Base-by-base conservation (phyloP, 2,113 vertebrate genomes). In the Puma concolor region DNA sequence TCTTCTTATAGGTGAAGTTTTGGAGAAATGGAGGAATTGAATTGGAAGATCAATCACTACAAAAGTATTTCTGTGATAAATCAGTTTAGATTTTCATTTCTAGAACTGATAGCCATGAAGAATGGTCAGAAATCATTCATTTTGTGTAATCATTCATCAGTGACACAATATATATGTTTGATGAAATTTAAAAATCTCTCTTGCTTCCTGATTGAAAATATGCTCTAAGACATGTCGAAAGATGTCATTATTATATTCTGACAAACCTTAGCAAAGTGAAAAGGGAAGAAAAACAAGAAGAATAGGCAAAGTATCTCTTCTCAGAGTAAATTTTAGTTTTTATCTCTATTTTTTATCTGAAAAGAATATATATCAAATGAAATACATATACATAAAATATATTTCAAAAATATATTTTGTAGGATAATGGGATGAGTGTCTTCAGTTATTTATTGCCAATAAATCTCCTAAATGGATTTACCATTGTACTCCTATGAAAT, bases 71-170 rank as follows among this genome's bases (percentile, higher is more conserved):
- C 57, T 91, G n/a, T 50, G 31, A 50, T 52, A 69, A 92, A 36
- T 82, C 64, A 71, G 57, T 60, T 95, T 80, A 86, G 14, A 80
- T 67, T 88, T 83, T 76, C 10, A 91, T 91, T 92, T 92, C 25
- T 50, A 77, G 60, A 69, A 76, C n/a, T 69, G 7, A 7, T 77
- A 83, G 16, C 29, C 27, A 74, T 33, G 19, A 12, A 9, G 12
- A 83, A 71, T 74, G 50, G 14, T 44, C 52, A 74, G 41, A 88
- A 77, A 95, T 50, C 36, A 87, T 74, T 94, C 36, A 82, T 88
- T 92, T 60, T 60, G 17, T 38, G 36, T 48, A 87, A 67, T 82
- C 29, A 92, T 69, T 83, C 83, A 77, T 92, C 93, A 88, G 14
- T 67, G 36, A 77, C 67, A 67, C 17, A 54, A 21, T 67, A 76